These are phyloP conservation scores for Belgica antarctica DNA, from an alignment of 2,888 invertebrate species.

Conservation along the genomic window DNA sequence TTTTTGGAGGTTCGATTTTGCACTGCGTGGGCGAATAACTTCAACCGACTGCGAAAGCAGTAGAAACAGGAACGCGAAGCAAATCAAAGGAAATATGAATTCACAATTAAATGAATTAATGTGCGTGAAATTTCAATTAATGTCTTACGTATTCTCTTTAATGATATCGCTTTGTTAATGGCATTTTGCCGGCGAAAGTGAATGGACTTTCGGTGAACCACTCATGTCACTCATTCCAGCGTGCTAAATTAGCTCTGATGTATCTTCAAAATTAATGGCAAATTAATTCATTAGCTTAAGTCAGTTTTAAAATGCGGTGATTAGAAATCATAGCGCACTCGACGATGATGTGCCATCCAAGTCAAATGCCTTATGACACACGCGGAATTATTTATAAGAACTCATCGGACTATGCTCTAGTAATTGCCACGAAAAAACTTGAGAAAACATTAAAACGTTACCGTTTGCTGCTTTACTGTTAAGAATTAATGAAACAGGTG, in stretches of 20 bases:
- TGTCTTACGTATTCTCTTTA: constrained; percentile 7
- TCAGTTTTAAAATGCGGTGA: constrained; percentile 8
- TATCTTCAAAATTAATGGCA: constrained; percentile 32
- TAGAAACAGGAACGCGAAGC: not conserved
- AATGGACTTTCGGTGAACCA: not conserved
- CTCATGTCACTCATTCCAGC: constrained; percentile 26
- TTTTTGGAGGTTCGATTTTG: no score
- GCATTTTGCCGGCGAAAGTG: no score
- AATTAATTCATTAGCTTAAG: constrained; percentile 31
- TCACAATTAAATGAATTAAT: constrained; percentile 24
- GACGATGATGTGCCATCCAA: constrained; percentile 2
- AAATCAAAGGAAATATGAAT: no score
- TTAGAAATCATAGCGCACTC: constrained; percentile 2
- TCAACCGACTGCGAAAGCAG: not conserved
- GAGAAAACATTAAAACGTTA: not conserved
- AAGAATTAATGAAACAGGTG: constrained; percentile 41
- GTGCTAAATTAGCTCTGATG: constrained; percentile 21
- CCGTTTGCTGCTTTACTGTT: constrained; percentile 8
- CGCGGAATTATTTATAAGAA: constrained; percentile 37
- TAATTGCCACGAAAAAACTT: not conserved
- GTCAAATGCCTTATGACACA: constrained; percentile 9
- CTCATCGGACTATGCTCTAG: constrained; percentile 30
- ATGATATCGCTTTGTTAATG: constrained; percentile 15
- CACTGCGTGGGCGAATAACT: constrained; percentile 5
- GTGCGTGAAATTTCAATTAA: constrained; percentile 17